phyloP scores from a whole-genome alignment of 2,888 invertebrate genomes.

The Drosophila gaucha region DNA sequence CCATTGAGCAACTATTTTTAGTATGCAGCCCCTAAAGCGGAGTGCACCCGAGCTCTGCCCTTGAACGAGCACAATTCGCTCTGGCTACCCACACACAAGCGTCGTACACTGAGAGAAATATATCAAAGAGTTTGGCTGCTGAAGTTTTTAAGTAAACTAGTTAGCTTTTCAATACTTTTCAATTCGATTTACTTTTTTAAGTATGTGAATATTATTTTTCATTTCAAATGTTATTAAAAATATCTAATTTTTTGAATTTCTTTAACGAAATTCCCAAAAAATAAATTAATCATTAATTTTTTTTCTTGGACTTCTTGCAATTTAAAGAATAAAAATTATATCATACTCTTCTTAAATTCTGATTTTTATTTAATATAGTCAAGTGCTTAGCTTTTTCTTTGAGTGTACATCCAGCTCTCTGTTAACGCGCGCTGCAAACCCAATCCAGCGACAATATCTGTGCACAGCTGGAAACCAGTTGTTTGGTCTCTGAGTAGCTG shows the following conservation, averaged over 20 bases:
- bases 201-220: no score
- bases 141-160: not conserved
- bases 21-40: conserved; percentile 30
- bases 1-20: conserved; percentile 42
- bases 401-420: conserved; percentile 1
- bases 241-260: no score
- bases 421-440: not conserved
- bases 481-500: conserved; percentile 35
- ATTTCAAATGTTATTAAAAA: no score
- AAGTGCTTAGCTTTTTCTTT: not conserved
- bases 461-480: conserved; percentile 76
- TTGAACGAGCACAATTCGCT: conserved; percentile 42
- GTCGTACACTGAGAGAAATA: conserved; percentile 7
- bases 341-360: not conserved
- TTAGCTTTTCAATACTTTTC: not conserved
- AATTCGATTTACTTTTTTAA: no score
- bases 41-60: conserved; percentile 26
- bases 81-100: conserved; percentile 38
- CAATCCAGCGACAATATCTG: conserved; percentile 26
- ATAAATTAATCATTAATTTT: no score
- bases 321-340: no score
- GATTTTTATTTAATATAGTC: not conserved
- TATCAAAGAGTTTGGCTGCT: not conserved
- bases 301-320: no score
- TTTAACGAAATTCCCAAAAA: no score